These are phyloP conservation scores for Notolepis coatsorum DNA, from an alignment of 2,797 vertebrate species.

Conservation along the genomic window DNA sequence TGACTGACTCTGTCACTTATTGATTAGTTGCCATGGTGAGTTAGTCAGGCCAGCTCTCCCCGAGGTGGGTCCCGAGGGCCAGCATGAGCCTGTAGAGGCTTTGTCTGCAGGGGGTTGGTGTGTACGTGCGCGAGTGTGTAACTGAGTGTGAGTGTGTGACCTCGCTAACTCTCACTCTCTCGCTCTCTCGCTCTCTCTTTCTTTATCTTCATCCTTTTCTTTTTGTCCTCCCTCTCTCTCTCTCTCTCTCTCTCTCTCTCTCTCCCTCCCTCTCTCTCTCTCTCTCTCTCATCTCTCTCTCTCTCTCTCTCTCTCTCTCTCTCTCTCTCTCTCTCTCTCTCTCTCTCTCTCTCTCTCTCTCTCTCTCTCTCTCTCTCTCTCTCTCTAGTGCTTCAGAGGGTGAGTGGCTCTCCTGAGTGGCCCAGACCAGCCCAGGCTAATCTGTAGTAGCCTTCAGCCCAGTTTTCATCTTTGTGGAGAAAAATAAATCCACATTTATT, in stretches of 20 bases:
- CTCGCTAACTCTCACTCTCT: slow-evolving; percentile 65
- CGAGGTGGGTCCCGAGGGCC: slow-evolving; percentile 86
- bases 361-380: too few species aligned
- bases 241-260: too few species aligned
- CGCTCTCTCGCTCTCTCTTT: too few species aligned
- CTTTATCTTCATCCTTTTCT: too few species aligned
- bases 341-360: too few species aligned
- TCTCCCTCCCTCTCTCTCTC: too few species aligned
- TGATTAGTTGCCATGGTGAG: slow-evolving; percentile 96
- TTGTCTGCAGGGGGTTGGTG: slow-evolving; percentile 69
- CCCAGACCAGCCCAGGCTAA: slow-evolving; percentile 31
- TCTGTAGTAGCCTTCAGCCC: slow-evolving; percentile 29
- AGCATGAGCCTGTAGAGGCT: slow-evolving; percentile 80
- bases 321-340: too few species aligned
- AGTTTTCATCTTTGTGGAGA: slow-evolving; percentile 28
- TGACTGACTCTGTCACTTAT: slow-evolving; percentile 90
- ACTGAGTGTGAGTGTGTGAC: slow-evolving; percentile 37
- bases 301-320: too few species aligned
- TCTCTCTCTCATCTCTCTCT: too few species aligned
- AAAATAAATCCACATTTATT: slow-evolving; percentile 59
- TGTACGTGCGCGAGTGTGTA: slow-evolving; percentile 21
- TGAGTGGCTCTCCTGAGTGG: slow-evolving; percentile 7
- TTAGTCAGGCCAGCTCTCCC: slow-evolving; percentile 90
- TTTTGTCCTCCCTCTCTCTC: too few species aligned
- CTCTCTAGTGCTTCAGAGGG: slow-evolving; percentile 18